Conservation (phyloP, 2,888 invertebrate genomes). For the Pachliopta kotzebuea region DNA sequence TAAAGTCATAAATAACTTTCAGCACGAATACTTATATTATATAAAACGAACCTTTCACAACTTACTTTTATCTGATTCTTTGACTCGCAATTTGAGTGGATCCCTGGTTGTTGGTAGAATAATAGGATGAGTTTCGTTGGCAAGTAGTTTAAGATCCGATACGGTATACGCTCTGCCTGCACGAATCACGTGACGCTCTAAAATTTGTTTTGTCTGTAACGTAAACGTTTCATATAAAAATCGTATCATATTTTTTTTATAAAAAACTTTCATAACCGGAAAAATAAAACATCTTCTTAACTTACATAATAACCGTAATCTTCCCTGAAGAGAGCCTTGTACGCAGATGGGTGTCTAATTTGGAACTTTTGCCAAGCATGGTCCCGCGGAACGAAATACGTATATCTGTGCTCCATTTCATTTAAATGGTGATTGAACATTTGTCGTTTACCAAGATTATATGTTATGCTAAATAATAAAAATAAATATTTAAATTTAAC, state of each 20-base stretch:
- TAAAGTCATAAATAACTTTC: slow-evolving; percentile 2
- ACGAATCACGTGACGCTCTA: slow-evolving; percentile 94
- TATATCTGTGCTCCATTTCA: slow-evolving; percentile 88
- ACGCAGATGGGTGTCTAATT: slow-evolving; percentile 87
- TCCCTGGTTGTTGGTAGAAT: slow-evolving; percentile 87
- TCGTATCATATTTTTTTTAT: background rate
- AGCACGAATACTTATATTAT: background rate
- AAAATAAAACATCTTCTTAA: slow-evolving; percentile 27
- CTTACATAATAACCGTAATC: slow-evolving; percentile 90
- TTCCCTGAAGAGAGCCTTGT: slow-evolving; percentile 91
- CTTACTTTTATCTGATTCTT: slow-evolving; percentile 86
- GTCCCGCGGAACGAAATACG: slow-evolving; percentile 95
- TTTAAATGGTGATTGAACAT: slow-evolving; percentile 89
- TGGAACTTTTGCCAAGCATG: slow-evolving; percentile 92
- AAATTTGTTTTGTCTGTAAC: slow-evolving; percentile 87
- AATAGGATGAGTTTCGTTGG: slow-evolving; percentile 84
- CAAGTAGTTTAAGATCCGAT: slow-evolving; percentile 86
- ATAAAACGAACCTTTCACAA: slow-evolving; percentile 2
- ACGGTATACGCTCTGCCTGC: slow-evolving; percentile 89
- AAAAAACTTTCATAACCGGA: background rate
- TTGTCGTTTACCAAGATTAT: slow-evolving; percentile 86
- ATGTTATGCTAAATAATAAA: slow-evolving; percentile 84
- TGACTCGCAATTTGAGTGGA: slow-evolving; percentile 85
- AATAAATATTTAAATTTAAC: background rate
- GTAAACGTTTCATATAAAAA: background rate